These are phyloP conservation scores for Eledona agricola DNA, from an alignment of 2,888 invertebrate genomes.

Conservation along the genomic window DNA sequence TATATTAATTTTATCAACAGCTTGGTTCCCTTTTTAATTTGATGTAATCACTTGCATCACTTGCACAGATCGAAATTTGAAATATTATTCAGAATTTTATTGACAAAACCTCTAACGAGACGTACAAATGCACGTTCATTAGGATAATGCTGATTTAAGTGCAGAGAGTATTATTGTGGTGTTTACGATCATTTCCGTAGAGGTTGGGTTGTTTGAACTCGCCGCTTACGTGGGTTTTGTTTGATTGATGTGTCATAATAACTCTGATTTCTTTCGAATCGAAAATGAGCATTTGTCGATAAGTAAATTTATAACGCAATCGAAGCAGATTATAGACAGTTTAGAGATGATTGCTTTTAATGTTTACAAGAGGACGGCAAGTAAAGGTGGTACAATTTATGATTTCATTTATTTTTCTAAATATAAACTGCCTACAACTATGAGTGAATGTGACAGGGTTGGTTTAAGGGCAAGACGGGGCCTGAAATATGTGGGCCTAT, in stretches of 20 bases:
- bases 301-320: background rate
- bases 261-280: conserved; percentile 1
- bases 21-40: no score
- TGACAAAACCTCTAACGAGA: no score
- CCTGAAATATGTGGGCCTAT: conserved; percentile 62
- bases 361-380: no score
- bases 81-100: no score
- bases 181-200: conserved; percentile 1
- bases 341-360: no score
- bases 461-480: conserved; percentile 60
- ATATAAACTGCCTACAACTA: conserved; percentile 64
- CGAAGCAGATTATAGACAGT: no score
- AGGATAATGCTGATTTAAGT: no score
- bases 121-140: no score
- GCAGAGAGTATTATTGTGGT: background rate
- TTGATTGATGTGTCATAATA: conserved; percentile 10
- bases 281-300: conserved; percentile 3
- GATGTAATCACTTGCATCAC: no score
- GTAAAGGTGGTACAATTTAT: conserved; percentile 14
- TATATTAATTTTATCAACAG: no score
- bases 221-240: conserved; percentile 15
- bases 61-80: no score
- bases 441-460: conserved; percentile 64
- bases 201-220: conserved; percentile 7
- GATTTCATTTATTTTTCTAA: conserved; percentile 61